These are phyloP conservation scores for Azemiops feae DNA, from an alignment of 2,113 vertebrate species.

Conservation along the genomic window DNA sequence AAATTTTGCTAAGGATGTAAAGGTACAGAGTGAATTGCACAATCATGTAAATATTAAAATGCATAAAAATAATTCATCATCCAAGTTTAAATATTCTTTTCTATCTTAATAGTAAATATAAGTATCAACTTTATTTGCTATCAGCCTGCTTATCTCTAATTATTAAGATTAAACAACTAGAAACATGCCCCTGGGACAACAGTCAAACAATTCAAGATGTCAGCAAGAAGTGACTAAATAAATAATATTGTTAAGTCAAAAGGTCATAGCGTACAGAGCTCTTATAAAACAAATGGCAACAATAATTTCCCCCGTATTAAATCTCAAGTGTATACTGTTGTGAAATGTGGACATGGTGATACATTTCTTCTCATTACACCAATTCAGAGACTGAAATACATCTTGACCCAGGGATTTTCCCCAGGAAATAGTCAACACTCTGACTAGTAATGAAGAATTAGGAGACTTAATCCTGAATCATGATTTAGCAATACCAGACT, in stretches of 20 bases:
- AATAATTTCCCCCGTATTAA: not conserved
- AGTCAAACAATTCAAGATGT: not conserved
- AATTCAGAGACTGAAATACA: not conserved
- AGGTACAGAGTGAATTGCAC: not conserved
- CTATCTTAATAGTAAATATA: not conserved
- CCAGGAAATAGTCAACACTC: not conserved
- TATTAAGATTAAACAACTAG: not conserved
- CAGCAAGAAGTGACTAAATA: not conserved
- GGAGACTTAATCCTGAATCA: not conserved
- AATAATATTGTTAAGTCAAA: not conserved
- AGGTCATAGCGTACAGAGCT: not conserved
- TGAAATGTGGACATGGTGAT: not conserved
- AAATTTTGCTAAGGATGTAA: not conserved
- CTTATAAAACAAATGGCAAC: not conserved
- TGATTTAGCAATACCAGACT: not conserved
- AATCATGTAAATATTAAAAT: not conserved
- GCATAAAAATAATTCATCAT: not conserved
- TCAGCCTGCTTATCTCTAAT: not conserved
- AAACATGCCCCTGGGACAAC: not conserved
- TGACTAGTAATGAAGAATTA: not conserved
- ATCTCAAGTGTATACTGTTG: not conserved
- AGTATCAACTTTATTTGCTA: not conserved
- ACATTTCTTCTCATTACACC: not conserved
- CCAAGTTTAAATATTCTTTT: not conserved
- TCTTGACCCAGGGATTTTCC: not conserved